Base-by-base conservation (phyloP, 2,113 vertebrate species). In the Perca schrenkii region DNA sequence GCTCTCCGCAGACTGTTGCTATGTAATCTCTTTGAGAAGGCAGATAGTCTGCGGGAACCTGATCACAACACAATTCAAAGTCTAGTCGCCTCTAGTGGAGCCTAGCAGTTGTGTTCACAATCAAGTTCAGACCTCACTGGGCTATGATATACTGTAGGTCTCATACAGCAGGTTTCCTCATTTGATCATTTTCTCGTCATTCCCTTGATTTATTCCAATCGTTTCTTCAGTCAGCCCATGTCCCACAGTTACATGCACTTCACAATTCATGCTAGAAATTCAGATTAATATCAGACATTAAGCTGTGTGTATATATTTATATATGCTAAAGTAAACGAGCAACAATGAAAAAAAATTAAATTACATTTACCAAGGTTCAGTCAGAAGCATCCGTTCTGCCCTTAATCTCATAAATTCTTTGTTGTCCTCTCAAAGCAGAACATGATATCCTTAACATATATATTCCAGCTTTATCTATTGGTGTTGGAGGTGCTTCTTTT, bases 11-110 rank as follows among this genome's bases (percentile, higher is more conserved):
- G 79, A 70, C 60, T 7, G 70, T 69, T 79, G 73, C 87, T 79
- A 52, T 84, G 89, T 94, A 93, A 95, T 94, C 94, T 92, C 83
- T 85, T 40, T 34, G 64, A 86, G 76, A 56, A 86, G 74, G 79
- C 66, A 72, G 91, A 91, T 86, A 89, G 85, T 77, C 57, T 71
- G 82, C 3, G 53, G 88, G 66, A 85, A 56, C 64, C 73, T 81
- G 88, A 85, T 84, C 85, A 52, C 79, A 74, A 58, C 85, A 88
- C 70, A 85, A 67, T 72, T 74, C 83, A 68, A 79, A 84, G 47
- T 74, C 78, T 86, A 57, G 79, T 63, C 8, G 34, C 79, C 28
- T 80, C 83, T 69, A 49, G 76, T 49, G 13, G 64, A 75, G 53
- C 67, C 60, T 50, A 21, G 66, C 57, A 65, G 50, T 22, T 17